Base-by-base conservation (phyloP, 1,140 invertebrate species). In the Holotrichia oblita region DNA sequence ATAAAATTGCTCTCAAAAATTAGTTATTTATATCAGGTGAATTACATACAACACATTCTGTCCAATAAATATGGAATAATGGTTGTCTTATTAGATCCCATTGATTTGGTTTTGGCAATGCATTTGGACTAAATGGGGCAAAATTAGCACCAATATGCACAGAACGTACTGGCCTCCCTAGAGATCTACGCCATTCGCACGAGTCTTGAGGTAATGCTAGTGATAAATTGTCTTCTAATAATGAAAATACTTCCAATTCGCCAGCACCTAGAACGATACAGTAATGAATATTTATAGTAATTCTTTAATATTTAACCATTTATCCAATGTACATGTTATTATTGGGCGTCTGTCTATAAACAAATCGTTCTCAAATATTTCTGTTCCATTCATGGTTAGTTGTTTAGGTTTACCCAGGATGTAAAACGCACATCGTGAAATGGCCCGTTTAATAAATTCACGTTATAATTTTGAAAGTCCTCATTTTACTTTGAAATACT, bases 1-100 rank as follows among this genome's bases (percentile, higher is more conserved):
- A 80, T 83, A n/a, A n/a, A n/a, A 83, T 83, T 10, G 20, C 20
- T 76, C 6, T 76, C 17, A 24, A 73, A 78, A 14, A 80, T 24
- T 77, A 72, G 20, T 48, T 73, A 73, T 40, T 8, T 20, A n/a
- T 73, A 9, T 80, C 42, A 77, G 44, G 41, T 76, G 27, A 69
- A 80, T 59, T 83, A 88, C 91, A 91, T 90, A 97, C 95, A 81
- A 92, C 91, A 89, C 97, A 98, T 87, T 98, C 97, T 59, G 94
- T 97, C 93, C 97, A 98, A 88, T 94, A 99, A 76, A 96, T 96
- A 87, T 99, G 96, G 84, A 99, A 94, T 85, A 98, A 93, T 24
- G 96, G 95, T 81, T 95, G 93, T 80, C 95, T 93, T 69, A 97
- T 89, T 27, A 98, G 89, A 83, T 94, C 93, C 88, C 91, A 93